phyloP scores from a whole-genome alignment of 2,888 invertebrate species.

The Ophion obscuratus region DNA sequence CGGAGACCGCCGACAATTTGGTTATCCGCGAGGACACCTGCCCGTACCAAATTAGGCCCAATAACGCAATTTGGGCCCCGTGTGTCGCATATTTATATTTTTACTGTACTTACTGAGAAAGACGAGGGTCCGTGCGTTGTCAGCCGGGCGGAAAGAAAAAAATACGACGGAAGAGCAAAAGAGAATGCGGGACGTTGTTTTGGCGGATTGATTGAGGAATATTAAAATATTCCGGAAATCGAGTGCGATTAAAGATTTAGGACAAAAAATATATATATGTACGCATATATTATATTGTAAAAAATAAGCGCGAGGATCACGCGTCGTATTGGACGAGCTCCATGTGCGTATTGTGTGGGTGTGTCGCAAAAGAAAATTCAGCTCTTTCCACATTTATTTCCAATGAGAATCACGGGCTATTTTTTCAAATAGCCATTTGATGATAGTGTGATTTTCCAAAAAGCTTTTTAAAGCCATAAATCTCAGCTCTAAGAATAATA shows the following conservation, averaged over 20 bases:
- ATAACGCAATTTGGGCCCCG: background rate
- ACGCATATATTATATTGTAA: background rate
- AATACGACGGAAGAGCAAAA: background rate
- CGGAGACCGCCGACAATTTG: constrained; percentile 42
- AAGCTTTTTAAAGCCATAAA: background rate
- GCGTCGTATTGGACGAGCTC: background rate
- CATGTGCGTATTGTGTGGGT: background rate
- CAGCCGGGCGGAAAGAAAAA: background rate
- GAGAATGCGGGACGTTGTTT: background rate
- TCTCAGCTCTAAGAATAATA: background rate
- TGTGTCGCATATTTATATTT: constrained; percentile 52
- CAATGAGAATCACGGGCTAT: background rate
- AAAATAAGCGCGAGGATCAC: background rate
- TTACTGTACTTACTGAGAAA: constrained; percentile 23
- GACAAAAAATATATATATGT: background rate
- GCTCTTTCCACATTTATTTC: no score
- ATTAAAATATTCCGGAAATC: background rate
- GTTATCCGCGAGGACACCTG: constrained; percentile 23
- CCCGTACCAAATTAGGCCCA: constrained; percentile 19
- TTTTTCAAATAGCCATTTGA: background rate
- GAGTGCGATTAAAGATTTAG: background rate
- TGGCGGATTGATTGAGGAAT: background rate
- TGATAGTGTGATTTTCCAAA: background rate
- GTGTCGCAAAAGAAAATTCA: background rate
- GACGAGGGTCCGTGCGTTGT: background rate